Evolutionary conservation across 2,113 vertebrate genomes (phyloP), one percentile per base, ranked within the genome.

Genomic region (Emydura subglobosa): DNA sequence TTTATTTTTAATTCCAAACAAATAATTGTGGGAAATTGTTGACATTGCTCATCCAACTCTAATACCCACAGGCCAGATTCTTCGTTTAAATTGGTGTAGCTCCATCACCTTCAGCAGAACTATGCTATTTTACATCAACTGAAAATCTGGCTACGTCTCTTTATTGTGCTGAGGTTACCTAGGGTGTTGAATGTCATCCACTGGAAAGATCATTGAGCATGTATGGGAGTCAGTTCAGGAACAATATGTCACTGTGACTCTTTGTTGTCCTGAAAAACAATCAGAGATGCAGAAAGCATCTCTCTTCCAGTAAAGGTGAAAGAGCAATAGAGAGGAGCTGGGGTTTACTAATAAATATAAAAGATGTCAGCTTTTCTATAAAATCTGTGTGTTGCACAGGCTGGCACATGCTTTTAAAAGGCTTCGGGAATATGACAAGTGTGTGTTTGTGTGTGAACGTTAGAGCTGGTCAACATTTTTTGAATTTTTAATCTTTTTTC

Each of bases 261-360:
- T 34, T 22, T 84, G 6, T 54, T 82, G 25, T 79, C 44, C 12
- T 59, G 91, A 90, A 97, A 89, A 53, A 72, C 25, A 95, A 72
- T 47, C 72, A 95, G 85, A 94, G 94, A 91, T 95, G 34, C 53
- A 96, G 87, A 95, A 89, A 89, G 1, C 50, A 29, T 34, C 39
- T 94, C 42, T 88, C 16, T 94, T 61, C 74, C 92, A 55, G 87
- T 55, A 31, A 93, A 94, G 72, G 78, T 89, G 78, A 91, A 94
- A 91, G 79, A 93, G 16, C 49, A 91, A 34, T 82, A 61, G 4
- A 72, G 74, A 93, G 84, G 53, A 96, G 27, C 0, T 1, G 65
- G 92, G 87, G 76, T 34, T 54, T 16, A 10, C 5, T 83, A 88
- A 86, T 22, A 49, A 1, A 51, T 24, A 34, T 82, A 65, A 34